Evolutionary conservation across 1,140 invertebrate species (phyloP).

Genomic region (Ericerus pela): DNA sequence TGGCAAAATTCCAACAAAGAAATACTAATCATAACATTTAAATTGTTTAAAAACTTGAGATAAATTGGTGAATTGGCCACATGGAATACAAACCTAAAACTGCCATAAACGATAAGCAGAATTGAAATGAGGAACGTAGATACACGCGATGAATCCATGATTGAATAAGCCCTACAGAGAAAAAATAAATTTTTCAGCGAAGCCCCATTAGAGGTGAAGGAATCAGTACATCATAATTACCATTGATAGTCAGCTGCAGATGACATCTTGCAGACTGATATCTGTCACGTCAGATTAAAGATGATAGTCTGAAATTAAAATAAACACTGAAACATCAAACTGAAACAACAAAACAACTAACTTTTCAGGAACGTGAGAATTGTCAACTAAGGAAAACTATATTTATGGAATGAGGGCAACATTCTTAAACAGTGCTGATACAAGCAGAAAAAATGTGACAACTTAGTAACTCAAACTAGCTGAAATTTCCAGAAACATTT

Average conservation of each 20-base stretch:
- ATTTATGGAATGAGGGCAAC: too few species aligned
- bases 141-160: slow-evolving; percentile 90
- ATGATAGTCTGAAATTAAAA: too few species aligned
- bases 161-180: slow-evolving; percentile 64
- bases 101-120: slow-evolving; percentile 92
- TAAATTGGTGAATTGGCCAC: background rate
- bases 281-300: too few species aligned
- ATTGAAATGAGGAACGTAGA: slow-evolving; percentile 96
- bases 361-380: too few species aligned
- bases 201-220: background rate
- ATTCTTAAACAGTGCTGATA: too few species aligned
- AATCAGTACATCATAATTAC: slow-evolving; percentile 11
- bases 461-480: too few species aligned
- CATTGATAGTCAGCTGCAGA: slow-evolving; percentile 20
- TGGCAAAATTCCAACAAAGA: too few species aligned
- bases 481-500: too few species aligned
- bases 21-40: slow-evolving; percentile 3
- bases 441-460: too few species aligned
- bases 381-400: too few species aligned
- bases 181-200: background rate
- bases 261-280: slow-evolving; percentile 16
- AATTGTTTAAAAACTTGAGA: background rate
- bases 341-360: too few species aligned
- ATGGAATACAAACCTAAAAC: slow-evolving; percentile 45
- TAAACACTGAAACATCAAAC: too few species aligned